Percentiles rank a stretch among this genome's conserved stretches.
phyloP scores from a whole-genome alignment of 2,797 vertebrate species.

The Dermochelys coriacea region DNA sequence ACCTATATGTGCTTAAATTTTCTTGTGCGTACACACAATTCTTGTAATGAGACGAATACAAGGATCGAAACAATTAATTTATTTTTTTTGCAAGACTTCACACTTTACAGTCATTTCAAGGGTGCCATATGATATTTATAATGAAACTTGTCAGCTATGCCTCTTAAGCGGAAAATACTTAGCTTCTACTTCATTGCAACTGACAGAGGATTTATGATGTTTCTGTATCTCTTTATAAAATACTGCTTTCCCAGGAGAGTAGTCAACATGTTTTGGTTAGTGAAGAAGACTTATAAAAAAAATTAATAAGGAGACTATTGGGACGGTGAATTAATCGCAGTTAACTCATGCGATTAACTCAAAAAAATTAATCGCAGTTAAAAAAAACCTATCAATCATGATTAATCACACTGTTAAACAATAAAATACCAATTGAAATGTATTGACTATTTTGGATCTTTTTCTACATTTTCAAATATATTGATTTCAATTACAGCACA shows the following conservation, averaged over 20 bases:
- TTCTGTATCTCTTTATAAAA: neutral
- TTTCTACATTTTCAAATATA: too few species aligned
- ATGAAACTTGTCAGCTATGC: slow-evolving; percentile 26
- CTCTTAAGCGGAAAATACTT: slow-evolving; percentile 8
- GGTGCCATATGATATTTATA: neutral
- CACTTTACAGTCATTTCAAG: slow-evolving; percentile 5
- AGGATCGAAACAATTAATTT: neutral
- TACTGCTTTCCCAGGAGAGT: neutral
- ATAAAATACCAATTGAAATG: too few species aligned
- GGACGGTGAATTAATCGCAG: too few species aligned
- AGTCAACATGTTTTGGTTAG: neutral
- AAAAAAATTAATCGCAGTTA: too few species aligned
- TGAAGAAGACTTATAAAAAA: neutral
- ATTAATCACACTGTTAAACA: too few species aligned
- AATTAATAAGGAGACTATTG: too few species aligned
- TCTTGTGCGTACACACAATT: neutral
- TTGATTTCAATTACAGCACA: too few species aligned
- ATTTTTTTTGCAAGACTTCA: neutral
- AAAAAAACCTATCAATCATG: too few species aligned
- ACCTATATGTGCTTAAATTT: neutral
- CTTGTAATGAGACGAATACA: neutral
- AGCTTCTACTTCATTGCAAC: slow-evolving; percentile 8
- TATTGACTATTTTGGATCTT: too few species aligned
- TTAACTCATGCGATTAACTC: too few species aligned
- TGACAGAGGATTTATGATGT: slow-evolving; percentile 27